A percentile compares a stretch with the other conserved stretches of the same genome.
These are phyloP conservation scores for Tupaia tana DNA, from an alignment of 2,113 vertebrate genomes.

Conservation along the genomic window DNA sequence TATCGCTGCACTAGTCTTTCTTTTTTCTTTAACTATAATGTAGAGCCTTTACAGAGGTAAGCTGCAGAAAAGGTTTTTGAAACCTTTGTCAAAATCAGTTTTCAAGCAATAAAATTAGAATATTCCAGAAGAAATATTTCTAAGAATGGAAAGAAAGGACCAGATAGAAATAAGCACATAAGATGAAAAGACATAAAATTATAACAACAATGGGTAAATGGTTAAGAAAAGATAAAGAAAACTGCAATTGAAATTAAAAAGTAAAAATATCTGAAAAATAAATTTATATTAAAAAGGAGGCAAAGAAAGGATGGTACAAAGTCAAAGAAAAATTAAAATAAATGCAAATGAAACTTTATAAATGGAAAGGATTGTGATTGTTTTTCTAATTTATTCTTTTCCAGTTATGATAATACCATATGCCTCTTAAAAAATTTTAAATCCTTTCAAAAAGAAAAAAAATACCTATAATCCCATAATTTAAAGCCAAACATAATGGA, in stretches of 20 bases:
- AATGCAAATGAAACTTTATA: neutral
- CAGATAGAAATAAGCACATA: neutral
- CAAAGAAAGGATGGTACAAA: neutral
- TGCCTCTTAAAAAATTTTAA: neutral
- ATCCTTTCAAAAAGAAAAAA: neutral
- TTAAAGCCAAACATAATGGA: neutral
- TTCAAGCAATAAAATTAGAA: neutral
- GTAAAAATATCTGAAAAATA: neutral
- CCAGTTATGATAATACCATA: neutral
- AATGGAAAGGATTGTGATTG: neutral
- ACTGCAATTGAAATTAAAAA: neutral
- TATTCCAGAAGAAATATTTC: conserved; percentile 3
- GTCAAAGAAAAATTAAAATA: neutral
- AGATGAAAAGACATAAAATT: neutral
- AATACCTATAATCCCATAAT: neutral
- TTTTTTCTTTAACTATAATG: neutral
- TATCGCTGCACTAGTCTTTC: neutral
- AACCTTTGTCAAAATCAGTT: neutral
- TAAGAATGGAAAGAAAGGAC: neutral
- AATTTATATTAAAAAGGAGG: neutral
- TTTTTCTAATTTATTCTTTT: neutral
- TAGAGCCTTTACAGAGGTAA: neutral
- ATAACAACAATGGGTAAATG: neutral
- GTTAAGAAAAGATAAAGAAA: neutral
- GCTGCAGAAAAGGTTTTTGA: neutral